These are phyloP conservation scores for Apteryx mantelli DNA, from an alignment of 2,113 vertebrate genomes.

Conservation along the genomic window DNA sequence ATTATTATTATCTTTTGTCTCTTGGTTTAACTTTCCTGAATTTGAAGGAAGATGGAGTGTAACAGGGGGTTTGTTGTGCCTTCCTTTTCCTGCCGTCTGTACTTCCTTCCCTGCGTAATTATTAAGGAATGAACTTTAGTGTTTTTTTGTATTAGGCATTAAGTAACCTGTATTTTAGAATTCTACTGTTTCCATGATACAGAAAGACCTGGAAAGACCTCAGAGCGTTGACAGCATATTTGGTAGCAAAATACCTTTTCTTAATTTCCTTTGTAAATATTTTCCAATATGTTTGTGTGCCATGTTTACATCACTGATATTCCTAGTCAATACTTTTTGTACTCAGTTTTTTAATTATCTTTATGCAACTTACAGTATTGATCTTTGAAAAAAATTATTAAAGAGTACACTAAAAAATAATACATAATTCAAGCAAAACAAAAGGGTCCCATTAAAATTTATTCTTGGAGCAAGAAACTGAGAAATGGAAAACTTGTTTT, in stretches of 20 bases:
- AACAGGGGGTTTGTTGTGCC: background rate
- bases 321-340: background rate
- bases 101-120: background rate
- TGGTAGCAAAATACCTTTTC: background rate
- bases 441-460: background rate
- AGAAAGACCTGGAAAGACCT: background rate
- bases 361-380: background rate
- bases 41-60: background rate
- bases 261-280: background rate
- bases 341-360: background rate
- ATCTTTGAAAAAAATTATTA: background rate
- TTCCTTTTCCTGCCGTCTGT: background rate
- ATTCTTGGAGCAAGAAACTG: background rate
- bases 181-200: background rate
- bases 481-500: background rate
- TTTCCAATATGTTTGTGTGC: background rate
- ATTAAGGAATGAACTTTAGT: background rate
- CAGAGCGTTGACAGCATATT: background rate
- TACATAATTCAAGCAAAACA: background rate
- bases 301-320: background rate
- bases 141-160: background rate
- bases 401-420: background rate
- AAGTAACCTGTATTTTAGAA: background rate
- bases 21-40: background rate
- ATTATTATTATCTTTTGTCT: rapidly evolving